These are phyloP conservation scores for Pitta sordida DNA, from an alignment of 2,113 vertebrate species.

Conservation along the genomic window DNA sequence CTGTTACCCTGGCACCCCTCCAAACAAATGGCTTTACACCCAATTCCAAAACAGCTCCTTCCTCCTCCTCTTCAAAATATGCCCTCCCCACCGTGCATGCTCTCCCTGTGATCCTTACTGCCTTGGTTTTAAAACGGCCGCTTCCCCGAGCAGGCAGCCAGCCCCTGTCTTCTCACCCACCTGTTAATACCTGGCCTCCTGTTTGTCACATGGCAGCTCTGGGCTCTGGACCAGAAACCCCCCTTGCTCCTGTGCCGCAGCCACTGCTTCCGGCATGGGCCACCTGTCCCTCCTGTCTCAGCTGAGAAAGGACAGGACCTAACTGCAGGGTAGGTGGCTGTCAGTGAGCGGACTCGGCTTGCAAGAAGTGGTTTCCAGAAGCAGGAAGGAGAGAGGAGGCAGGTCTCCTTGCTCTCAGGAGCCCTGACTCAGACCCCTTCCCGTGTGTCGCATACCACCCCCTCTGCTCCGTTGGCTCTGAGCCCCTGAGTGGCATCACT, in stretches of 20 bases:
- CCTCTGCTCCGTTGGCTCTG: constrained; percentile 23
- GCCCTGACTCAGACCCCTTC: constrained; percentile 61
- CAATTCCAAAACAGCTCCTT: constrained; percentile 71
- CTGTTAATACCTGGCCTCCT: constrained; percentile 70
- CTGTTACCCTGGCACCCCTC: constrained; percentile 63
- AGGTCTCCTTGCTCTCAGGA: constrained; percentile 27
- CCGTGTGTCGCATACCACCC: background rate
- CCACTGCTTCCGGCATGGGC: constrained; percentile 62
- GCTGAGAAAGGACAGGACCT: constrained; percentile 64
- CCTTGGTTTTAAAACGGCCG: constrained; percentile 51
- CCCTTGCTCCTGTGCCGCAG: constrained; percentile 56
- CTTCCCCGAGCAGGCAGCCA: constrained; percentile 55
- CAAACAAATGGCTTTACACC: constrained; percentile 70
- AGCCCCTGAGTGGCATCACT: constrained; percentile 44
- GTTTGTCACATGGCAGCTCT: constrained; percentile 60
- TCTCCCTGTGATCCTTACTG: constrained; percentile 58
- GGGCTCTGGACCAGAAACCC: constrained; percentile 52
- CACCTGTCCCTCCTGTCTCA: constrained; percentile 67
- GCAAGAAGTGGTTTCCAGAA: constrained; percentile 40
- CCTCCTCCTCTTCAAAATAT: constrained; percentile 70
- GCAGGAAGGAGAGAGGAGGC: constrained; percentile 27
- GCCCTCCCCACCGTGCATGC: constrained; percentile 50
- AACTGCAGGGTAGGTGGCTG: constrained; percentile 54
- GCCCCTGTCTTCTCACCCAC: constrained; percentile 64
- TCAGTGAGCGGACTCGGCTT: constrained; percentile 16